Evolutionary conservation across 2,797 vertebrate species (phyloP).

Genomic region (Bradypodion ventrale): DNA sequence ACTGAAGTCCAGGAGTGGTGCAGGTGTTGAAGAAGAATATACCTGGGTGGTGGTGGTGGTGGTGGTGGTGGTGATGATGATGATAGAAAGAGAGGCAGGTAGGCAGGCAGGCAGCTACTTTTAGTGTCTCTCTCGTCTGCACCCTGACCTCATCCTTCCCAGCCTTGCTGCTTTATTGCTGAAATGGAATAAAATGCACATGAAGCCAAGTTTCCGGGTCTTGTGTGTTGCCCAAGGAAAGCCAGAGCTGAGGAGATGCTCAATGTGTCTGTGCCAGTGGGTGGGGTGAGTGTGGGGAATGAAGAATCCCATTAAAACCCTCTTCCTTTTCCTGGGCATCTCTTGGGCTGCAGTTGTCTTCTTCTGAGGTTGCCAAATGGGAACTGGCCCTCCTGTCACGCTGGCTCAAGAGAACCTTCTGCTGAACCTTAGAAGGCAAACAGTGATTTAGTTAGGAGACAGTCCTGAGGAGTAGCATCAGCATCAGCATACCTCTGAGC

Average conservation of each 20-base stretch:
- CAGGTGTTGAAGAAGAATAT: not conserved
- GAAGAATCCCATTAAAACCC: constrained; percentile 2
- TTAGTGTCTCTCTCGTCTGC: not conserved
- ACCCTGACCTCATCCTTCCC: not conserved
- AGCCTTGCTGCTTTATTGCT: not conserved
- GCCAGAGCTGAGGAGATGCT: not conserved
- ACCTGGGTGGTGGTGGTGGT: no score
- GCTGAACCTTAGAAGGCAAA: no score
- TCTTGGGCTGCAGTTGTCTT: not conserved
- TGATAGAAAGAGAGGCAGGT: not conserved
- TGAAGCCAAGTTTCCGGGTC: not conserved
- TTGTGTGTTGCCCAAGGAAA: not conserved
- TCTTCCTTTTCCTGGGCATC: not conserved
- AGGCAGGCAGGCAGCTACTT: not conserved
- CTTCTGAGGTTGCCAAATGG: no score
- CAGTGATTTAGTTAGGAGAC: no score
- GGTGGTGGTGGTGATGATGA: no score
- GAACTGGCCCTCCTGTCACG: not conserved
- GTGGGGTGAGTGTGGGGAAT: not conserved
- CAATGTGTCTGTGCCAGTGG: not conserved
- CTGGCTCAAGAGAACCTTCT: no score
- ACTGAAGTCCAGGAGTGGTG: not conserved
- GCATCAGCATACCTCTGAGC: not conserved
- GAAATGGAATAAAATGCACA: constrained; percentile 13
- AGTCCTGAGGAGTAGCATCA: no score